Conservation (phyloP, 1,140 invertebrate species). For the Drosophila subobscura region DNA sequence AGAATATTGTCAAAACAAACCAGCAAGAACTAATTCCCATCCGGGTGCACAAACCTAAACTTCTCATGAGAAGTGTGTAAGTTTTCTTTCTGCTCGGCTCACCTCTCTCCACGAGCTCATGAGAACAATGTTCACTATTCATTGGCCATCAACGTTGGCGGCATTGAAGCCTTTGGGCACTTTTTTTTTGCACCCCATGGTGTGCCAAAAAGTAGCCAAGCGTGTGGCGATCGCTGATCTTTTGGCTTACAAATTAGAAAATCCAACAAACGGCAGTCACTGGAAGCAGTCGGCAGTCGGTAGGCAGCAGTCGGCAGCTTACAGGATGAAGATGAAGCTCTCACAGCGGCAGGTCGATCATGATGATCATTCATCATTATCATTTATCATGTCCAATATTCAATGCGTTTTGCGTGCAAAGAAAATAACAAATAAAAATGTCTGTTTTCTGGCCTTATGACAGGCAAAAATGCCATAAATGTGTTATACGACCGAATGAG, state of each 20-base stretch:
- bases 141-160: constrained; percentile 59
- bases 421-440: constrained; percentile 75
- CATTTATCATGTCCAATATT: constrained; percentile 62
- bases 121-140: constrained; percentile 72
- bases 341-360: constrained; percentile 42
- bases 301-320: constrained; percentile 25
- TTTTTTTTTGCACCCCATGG: constrained; percentile 47
- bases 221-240: constrained; percentile 69
- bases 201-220: constrained; percentile 79
- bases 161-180: constrained; percentile 58
- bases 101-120: not conserved
- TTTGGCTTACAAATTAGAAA: constrained; percentile 75
- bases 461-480: constrained; percentile 64
- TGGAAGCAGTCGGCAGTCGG: too few species aligned
- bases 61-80: not conserved
- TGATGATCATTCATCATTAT: constrained; percentile 74
- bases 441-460: constrained; percentile 70
- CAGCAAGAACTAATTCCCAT: too few species aligned
- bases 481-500: constrained; percentile 48
- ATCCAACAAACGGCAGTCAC: constrained; percentile 57
- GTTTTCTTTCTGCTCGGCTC: not conserved
- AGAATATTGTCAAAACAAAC: too few species aligned
- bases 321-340: constrained; percentile 48
- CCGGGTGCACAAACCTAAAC: not conserved
- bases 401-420: constrained; percentile 56